phyloP scores from a whole-genome alignment of 1,140 invertebrate species.

The Brachionus asplanchnoidis region DNA sequence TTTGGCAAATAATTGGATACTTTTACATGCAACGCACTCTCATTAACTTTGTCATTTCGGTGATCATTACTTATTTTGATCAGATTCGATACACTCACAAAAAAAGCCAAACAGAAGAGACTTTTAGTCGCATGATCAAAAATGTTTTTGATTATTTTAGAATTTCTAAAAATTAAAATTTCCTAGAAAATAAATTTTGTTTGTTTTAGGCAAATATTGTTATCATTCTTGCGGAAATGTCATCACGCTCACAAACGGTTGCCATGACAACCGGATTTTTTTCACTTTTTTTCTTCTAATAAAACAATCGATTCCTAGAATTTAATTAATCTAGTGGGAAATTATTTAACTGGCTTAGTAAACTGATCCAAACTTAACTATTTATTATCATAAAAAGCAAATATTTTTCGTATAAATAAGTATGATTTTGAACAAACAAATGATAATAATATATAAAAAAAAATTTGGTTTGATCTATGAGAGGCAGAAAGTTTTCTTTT shows the following conservation, averaged over 20 bases:
- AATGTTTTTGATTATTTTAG: neutral
- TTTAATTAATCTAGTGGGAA: neutral
- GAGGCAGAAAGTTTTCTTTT: no score
- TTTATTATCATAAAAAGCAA: neutral
- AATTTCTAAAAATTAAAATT: neutral
- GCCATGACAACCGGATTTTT: neutral
- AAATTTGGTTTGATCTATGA: neutral
- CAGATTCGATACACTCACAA: neutral
- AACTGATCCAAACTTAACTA: neutral
- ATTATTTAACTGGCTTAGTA: neutral
- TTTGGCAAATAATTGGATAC: slow-evolving; percentile 25
- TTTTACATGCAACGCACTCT: neutral
- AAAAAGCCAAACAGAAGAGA: slow-evolving; percentile 20
- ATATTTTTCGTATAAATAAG: neutral
- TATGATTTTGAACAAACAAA: neutral
- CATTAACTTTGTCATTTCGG: slow-evolving; percentile 28
- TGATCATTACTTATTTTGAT: slow-evolving; percentile 19
- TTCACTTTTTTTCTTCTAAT: neutral
- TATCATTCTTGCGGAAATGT: neutral
- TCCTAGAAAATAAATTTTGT: neutral
- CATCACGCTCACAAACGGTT: neutral
- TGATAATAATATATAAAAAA: neutral
- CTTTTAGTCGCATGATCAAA: slow-evolving; percentile 10
- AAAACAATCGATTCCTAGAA: neutral
- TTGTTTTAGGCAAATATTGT: no score